Base-by-base conservation (phyloP, 2,113 vertebrate species). In the Lagopus leucura region DNA sequence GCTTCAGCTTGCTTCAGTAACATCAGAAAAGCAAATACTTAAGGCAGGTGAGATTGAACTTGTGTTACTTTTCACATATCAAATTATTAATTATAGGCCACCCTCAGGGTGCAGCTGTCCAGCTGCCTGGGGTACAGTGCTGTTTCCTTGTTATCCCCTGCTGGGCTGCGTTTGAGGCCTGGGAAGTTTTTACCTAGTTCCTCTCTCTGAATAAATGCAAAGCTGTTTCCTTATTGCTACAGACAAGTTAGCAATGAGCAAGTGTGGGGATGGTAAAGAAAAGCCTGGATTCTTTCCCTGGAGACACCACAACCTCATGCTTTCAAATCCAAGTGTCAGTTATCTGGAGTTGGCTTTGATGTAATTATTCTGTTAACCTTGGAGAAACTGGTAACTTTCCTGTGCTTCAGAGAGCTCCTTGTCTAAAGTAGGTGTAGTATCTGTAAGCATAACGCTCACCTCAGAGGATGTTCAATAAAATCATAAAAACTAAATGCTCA, bases 1-100 rank as follows among this genome's bases (percentile, higher is more conserved):
- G 4, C 2, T 74, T 88, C 73, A 8, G 0, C 10, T 83, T 83
- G 47, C 34, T 67, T 81, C 0, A 0, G 25, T 45, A 75, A 55
- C 24, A 5, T 0, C 0, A n/a, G 28, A 25, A 76, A 83, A 72
- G 57, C 11, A 81, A 64, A 38, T 80, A 14, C 24, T 60, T 55
- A 13, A 38, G n/a, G 28, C 60, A 58, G 25, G 5, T 45, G 19
- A 80, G 67, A 48, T 4, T 13, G 45, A 76, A 79, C 38, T 63
- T 75, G 24, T 1, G 3, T 69, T 76, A 8, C 40, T 84, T 84
- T 48, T 88, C 28, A 50, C 21, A 34, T 25, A 57, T 27, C 4
- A 45, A 2, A 64, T 74, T 70, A 42, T 15, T 57, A 48, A 74
- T 64, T 75, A 36, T 40, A 47, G 47, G 8, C 32, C 11, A 50